Evolutionary conservation across 2,888 invertebrate species (phyloP).

Genomic region (Yponomeuta plumbellus): DNA sequence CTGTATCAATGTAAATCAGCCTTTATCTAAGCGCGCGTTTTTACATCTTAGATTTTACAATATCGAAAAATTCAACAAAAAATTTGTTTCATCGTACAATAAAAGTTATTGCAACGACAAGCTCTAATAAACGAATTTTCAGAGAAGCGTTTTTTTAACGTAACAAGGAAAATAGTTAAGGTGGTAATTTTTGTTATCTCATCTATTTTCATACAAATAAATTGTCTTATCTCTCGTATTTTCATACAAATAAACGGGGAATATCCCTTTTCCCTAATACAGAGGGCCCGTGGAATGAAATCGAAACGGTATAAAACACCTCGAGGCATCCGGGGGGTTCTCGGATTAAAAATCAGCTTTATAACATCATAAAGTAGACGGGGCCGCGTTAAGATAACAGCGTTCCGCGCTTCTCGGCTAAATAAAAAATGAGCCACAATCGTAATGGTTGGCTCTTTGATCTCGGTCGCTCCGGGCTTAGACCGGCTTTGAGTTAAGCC

Average conservation of each 20-base stretch:
- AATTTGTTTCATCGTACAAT: no score
- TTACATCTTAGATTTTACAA: no score
- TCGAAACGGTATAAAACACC: constrained; percentile 36
- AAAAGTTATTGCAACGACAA: no score
- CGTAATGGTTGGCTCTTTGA: constrained; percentile 71
- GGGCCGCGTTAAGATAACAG: constrained; percentile 69
- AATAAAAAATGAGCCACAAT: constrained; percentile 77
- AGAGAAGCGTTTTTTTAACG: no score
- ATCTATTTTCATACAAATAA: no score
- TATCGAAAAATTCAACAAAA: no score
- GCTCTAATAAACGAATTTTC: no score
- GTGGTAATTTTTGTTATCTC: no score
- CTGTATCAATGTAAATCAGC: no score
- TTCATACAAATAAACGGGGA: neutral
- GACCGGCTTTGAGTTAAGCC: constrained; percentile 58
- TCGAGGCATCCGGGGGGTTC: constrained; percentile 40
- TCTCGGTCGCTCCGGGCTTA: constrained; percentile 71
- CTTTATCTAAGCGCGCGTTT: no score
- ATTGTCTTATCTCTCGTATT: neutral
- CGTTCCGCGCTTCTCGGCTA: constrained; percentile 49
- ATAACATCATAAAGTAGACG: constrained; percentile 72
- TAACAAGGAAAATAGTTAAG: no score
- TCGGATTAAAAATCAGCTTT: constrained; percentile 75
- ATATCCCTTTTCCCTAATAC: constrained; percentile 1
- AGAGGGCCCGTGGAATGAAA: constrained; percentile 24